Conservation (phyloP, 1,140 invertebrate species). For the Ceratina japonica region DNA sequence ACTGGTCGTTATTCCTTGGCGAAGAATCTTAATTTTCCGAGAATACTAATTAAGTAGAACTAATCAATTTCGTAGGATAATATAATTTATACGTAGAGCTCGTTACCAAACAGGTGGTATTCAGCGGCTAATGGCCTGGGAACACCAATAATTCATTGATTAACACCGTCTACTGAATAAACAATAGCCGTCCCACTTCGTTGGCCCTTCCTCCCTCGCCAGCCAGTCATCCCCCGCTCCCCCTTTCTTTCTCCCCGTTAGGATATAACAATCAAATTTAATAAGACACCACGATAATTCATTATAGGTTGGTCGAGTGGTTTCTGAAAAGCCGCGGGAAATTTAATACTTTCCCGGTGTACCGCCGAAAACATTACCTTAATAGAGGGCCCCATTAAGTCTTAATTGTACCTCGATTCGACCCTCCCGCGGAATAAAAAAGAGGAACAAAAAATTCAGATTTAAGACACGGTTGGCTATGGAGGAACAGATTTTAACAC, state of each 20-base stretch:
- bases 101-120: conserved; percentile 63
- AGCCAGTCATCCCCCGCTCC: not conserved
- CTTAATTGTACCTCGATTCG: conserved; percentile 15
- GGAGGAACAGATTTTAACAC: not conserved
- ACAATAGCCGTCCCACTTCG: conserved; percentile 42
- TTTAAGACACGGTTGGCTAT: not conserved
- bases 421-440: not conserved
- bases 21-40: conserved; percentile 41
- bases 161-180: conserved; percentile 60
- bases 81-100: conserved; percentile 58
- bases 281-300: conserved; percentile 38
- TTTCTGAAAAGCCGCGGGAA: conserved; percentile 11
- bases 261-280: conserved; percentile 37
- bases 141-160: conserved; percentile 64
- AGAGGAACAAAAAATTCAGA: not conserved
- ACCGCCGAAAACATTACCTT: conserved; percentile 26
- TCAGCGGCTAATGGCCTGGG: conserved; percentile 56
- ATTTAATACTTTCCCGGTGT: conserved; percentile 13
- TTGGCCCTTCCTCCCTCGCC: not conserved
- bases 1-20: not conserved
- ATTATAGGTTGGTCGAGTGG: conserved; percentile 2
- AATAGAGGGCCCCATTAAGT: conserved; percentile 28
- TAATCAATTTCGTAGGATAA: conserved; percentile 54
- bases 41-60: conserved; percentile 57
- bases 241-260: conserved; percentile 8